Percentiles rank a stretch among this genome's conserved stretches.
phyloP scores from a whole-genome alignment of 2,113 vertebrate species.

The Polypterus bichir region DNA sequence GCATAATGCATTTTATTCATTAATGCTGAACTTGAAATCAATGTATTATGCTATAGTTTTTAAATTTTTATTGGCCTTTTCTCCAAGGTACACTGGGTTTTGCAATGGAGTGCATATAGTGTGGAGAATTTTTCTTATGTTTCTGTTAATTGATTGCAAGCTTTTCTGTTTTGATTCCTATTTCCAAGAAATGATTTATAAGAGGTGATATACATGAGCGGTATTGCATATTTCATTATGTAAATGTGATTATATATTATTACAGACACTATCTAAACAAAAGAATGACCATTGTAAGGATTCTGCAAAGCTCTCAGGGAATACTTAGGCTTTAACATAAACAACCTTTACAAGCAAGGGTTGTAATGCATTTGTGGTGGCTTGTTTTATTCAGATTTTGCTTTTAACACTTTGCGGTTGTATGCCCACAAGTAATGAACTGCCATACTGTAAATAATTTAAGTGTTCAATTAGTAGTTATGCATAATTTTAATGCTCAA shows the following conservation, averaged over 20 bases:
- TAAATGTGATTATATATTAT: slow-evolving; percentile 29
- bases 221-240: slow-evolving; percentile 31
- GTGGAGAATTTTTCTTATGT: slow-evolving; percentile 23
- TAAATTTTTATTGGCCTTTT: slow-evolving; percentile 20
- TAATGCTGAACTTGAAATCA: neutral
- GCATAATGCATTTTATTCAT: too few species aligned
- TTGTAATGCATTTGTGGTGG: too few species aligned
- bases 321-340: slow-evolving; percentile 12
- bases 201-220: slow-evolving; percentile 28
- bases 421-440: too few species aligned
- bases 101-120: slow-evolving; percentile 28
- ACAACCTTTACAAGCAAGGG: neutral
- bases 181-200: slow-evolving; percentile 33
- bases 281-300: slow-evolving; percentile 4
- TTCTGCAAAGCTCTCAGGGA: slow-evolving; percentile 10
- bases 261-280: slow-evolving; percentile 24
- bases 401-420: too few species aligned
- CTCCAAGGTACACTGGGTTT: slow-evolving; percentile 21
- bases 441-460: too few species aligned
- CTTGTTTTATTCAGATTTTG: too few species aligned
- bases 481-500: too few species aligned
- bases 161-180: slow-evolving; percentile 28
- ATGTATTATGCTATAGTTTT: slow-evolving; percentile 18
- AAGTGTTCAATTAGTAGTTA: too few species aligned
- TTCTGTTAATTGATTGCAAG: slow-evolving; percentile 37